Evolutionary conservation across 2,113 vertebrate genomes (phyloP), one percentile per base, ranked within the genome.

Genomic region (Columba janthina): DNA sequence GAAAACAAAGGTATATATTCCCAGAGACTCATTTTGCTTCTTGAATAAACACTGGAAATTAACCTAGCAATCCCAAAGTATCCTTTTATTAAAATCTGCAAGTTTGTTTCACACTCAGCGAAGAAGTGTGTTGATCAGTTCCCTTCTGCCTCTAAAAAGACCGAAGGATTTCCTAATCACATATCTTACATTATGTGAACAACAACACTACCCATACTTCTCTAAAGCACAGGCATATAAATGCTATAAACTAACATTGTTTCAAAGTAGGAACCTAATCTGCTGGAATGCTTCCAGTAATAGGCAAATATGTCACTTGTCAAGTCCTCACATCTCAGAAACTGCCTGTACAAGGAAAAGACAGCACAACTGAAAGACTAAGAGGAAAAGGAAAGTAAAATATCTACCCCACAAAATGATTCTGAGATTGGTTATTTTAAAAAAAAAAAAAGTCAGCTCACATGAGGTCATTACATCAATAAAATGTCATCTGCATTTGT

Each of bases 401-500:
- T 11, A 65, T 51, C 50, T 31, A 64, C 3, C 5, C 13, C n/a
- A 34, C 0, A 0, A 58, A 73, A 90, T 46, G 16, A 11, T 0
- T 10, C 8, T 25, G 20, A 64, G 6, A 5, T 10, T 53, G 22
- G 65, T 32, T 48, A 58, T 36, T 70, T 12, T 10, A 38, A 38
- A 38, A 38, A 77, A 77, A 12, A 40, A 38, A 20, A n/a, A 57
- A 48, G 5, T 48, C 53, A 94, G 32, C 5, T 89, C 58, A 66
- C 29, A 73, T 4, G 11, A 73, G 8, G 12, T 8, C 40, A 48
- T 48, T 53, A 65, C 3, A 70, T 0, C n/a, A 14, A 34, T 6
- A 48, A n/a, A 11, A 34, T 4, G 4, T 25, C 26, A 4, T 77
- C 28, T 42, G 76, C 36, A 15, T 51, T 34, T 67, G 15, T 13